Evolutionary conservation across 2,888 invertebrate genomes (phyloP), one percentile per base, ranked within the genome.

Genomic region (Hemicrepidius hirtus): DNA sequence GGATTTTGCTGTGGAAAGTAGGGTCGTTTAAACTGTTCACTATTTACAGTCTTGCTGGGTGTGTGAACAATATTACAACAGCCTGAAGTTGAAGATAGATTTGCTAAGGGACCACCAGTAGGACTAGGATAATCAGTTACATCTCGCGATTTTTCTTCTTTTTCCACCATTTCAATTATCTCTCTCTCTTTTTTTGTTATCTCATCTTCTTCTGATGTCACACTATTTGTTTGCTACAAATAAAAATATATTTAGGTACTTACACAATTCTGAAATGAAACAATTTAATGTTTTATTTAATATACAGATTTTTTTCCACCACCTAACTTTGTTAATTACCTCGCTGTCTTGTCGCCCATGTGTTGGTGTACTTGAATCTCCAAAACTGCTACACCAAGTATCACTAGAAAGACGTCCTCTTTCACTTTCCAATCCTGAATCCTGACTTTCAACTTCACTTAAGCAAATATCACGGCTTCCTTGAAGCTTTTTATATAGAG

Each of bases 281-380:
- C 4, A 21, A n/a, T n/a, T n/a, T n/a, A n/a, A n/a, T n/a, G n/a
- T n/a, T n/a, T n/a, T n/a, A n/a, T n/a, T n/a, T n/a, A n/a, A n/a
- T n/a, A n/a, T n/a, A n/a, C n/a, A n/a, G n/a, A n/a, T n/a, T 24
- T 24, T 24, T 5, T 24, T 3, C 24, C 24, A 28, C 12, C 16
- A 46, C 9, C 12, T n/a, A 53, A 28, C 9, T 10, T 21, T 18
- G 3, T 53, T 24, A 28, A 35, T 80, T 82, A 90, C 90, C 86
- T 94, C 94, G 85, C 94, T 94, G 82, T 94, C 94, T 84, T 95
- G 94, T 79, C 94, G 90, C 81, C 94, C 94, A 81, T 95, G 94
- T 66, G 81, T 82, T 20, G 84, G 81, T 7, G 81, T 81, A 67
- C 81, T 82, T 16, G 82, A 81, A 76, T 83, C 83, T 1, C 81